phyloP scores from a whole-genome alignment of 2,888 invertebrate species.

The Clivina fossor region DNA sequence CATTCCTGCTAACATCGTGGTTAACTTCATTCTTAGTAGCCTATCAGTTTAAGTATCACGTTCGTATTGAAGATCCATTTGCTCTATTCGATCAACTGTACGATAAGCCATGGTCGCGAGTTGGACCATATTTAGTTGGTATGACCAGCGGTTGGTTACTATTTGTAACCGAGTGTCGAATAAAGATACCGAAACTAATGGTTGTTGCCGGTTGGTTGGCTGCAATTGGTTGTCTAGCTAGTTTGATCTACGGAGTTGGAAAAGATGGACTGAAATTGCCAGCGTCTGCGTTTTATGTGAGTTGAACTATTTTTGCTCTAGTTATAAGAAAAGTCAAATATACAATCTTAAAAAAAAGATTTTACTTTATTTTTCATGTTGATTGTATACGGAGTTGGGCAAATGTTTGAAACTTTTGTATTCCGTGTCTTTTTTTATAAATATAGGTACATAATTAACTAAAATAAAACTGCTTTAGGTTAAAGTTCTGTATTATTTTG shows the following conservation, averaged over 20 bases:
- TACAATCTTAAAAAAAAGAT: too few species aligned
- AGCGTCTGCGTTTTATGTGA: conserved; percentile 74
- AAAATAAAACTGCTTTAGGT: too few species aligned
- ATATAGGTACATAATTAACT: too few species aligned
- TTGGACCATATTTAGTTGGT: conserved; percentile 78
- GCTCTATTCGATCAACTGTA: conserved; percentile 81
- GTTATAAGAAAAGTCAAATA: too few species aligned
- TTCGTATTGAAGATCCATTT: conserved; percentile 77
- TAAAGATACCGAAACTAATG: conserved; percentile 60
- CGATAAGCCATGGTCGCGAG: conserved; percentile 82
- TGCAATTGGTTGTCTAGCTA: conserved; percentile 61
- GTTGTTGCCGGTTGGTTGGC: conserved; percentile 63
- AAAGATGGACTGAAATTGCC: conserved; percentile 65
- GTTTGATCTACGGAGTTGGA: conserved; percentile 71
- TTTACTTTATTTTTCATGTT: too few species aligned
- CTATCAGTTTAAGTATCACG: conserved; percentile 71
- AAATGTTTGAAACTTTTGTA: too few species aligned
- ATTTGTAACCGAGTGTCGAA: conserved; percentile 61
- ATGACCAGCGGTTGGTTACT: conserved; percentile 75
- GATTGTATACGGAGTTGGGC: too few species aligned
- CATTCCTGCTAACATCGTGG: conserved; percentile 73
- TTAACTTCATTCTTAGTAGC: conserved; percentile 74
- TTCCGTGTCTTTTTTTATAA: too few species aligned
- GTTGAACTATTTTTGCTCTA: conserved; percentile 51
- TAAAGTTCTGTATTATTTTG: too few species aligned